Conservation (phyloP, 2,113 vertebrate species). For the Plectropomus leopardus region DNA sequence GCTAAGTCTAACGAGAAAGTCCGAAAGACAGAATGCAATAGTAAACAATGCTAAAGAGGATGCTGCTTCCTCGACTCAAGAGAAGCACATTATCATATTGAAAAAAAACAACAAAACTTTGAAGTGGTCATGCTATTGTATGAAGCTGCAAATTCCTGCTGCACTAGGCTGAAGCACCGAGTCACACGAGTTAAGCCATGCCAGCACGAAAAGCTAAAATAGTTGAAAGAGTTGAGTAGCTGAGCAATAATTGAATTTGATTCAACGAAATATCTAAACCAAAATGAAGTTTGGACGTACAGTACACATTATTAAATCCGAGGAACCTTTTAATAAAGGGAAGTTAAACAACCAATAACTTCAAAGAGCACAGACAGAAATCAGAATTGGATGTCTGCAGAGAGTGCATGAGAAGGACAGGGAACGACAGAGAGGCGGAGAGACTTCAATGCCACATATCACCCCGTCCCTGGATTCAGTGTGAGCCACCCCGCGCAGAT, state of each 20-base stretch:
- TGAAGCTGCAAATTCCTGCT: too few relatives aligned
- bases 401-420: slow-evolving; percentile 34
- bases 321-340: background rate
- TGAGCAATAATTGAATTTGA: background rate
- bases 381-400: background rate
- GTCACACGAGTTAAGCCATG: too few relatives aligned
- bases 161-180: too few relatives aligned
- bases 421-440: slow-evolving; percentile 19
- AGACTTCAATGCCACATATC: slow-evolving; percentile 75
- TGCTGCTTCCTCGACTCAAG: too few relatives aligned
- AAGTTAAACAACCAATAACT: slow-evolving; percentile 23
- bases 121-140: too few relatives aligned
- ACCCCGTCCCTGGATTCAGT: slow-evolving; percentile 39
- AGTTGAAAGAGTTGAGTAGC: background rate
- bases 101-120: too few relatives aligned
- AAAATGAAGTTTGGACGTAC: background rate
- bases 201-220: too few relatives aligned
- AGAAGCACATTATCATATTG: too few relatives aligned
- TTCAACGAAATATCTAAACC: background rate
- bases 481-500: slow-evolving; percentile 54
- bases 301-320: background rate
- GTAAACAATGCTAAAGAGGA: too few relatives aligned
- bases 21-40: too few relatives aligned
- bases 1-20: too few relatives aligned
- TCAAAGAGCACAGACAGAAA: slow-evolving; percentile 29